Evolutionary conservation across 2,888 invertebrate species (phyloP), one percentile per base, ranked within the genome.

Genomic region (Cantharis lateralis): DNA sequence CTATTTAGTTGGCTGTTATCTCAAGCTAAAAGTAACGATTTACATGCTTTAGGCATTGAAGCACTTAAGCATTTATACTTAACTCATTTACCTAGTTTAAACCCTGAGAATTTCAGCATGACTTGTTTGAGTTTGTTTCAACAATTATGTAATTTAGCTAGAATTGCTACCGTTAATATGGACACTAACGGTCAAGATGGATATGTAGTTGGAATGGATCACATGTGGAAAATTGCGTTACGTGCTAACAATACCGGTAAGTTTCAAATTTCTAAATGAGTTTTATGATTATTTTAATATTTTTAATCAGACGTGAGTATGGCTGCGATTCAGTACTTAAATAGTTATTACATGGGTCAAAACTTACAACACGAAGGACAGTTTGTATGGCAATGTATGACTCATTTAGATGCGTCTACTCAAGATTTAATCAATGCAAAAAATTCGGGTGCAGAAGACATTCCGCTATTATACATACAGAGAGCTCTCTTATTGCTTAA

Each of bases 321-420:
- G 93, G 95, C 97, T 3, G 97, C 98, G 0, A 98, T 98, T 82
- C 96, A 97, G 86, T 97, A 97, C 86, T 91, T 98, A 74, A 98
- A 98, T 87, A 94, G 95, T 85, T 97, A 96, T 88, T 98, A 98
- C 88, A 96, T 98, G 93, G 95, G 96, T 9, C 95, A 96, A 78
- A 95, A 96, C 85, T 87, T 98, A 64, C 95, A 96, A 81, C 94
- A 96, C 83, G 98, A 98, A 88, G 95, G 95, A 77, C 97, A 98
- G 85, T 98, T 98, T 87, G 95, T 98, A 0, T 93, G 95, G 63
- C 94, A 96, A 81, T 98, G 98, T 87, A 98, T 98, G 97, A 94
- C 95, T 71, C 96, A 96, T 87, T 90, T 98, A 64, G 94, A 94
- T 32, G 95, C 95, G 63, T 95, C 96, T 0, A 94, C 95, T 0